Evolutionary conservation across 1,140 invertebrate genomes (phyloP).

Genomic region (Ctenoplectra terminalis): DNA sequence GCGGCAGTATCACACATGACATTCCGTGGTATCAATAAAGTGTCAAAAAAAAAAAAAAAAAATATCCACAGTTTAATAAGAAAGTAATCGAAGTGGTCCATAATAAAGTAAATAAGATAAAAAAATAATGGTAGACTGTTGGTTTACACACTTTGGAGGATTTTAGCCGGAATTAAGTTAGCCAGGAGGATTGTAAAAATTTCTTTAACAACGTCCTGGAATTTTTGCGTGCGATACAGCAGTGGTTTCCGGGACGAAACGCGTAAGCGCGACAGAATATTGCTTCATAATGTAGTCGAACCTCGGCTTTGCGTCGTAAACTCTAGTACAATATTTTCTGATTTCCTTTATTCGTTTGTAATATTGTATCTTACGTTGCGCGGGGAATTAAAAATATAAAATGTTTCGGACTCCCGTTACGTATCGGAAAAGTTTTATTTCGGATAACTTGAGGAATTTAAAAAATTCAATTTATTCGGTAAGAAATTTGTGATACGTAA

Average conservation of each 20-base stretch:
- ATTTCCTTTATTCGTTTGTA: background rate
- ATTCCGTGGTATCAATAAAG: no score
- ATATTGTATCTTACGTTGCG: background rate
- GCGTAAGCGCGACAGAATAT: slow-evolving; percentile 15
- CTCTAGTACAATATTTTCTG: background rate
- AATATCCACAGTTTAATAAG: no score
- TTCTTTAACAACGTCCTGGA: background rate
- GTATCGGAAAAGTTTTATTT: no score
- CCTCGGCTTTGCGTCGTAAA: background rate
- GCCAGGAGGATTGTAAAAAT: background rate
- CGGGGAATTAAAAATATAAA: background rate
- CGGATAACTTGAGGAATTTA: background rate
- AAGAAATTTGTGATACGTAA: no score
- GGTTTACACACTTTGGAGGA: background rate
- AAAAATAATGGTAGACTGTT: no score
- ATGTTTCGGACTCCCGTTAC: no score
- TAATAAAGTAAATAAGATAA: no score
- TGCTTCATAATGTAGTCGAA: background rate
- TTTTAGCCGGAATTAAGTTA: background rate
- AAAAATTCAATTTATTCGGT: no score
- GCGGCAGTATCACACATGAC: no score
- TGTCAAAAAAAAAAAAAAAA: no score
- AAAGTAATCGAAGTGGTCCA: no score
- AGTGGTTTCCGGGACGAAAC: slow-evolving; percentile 7
- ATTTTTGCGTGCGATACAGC: background rate